phyloP scores from a whole-genome alignment of 2,113 vertebrate species.

The Oryzias curvinotus region DNA sequence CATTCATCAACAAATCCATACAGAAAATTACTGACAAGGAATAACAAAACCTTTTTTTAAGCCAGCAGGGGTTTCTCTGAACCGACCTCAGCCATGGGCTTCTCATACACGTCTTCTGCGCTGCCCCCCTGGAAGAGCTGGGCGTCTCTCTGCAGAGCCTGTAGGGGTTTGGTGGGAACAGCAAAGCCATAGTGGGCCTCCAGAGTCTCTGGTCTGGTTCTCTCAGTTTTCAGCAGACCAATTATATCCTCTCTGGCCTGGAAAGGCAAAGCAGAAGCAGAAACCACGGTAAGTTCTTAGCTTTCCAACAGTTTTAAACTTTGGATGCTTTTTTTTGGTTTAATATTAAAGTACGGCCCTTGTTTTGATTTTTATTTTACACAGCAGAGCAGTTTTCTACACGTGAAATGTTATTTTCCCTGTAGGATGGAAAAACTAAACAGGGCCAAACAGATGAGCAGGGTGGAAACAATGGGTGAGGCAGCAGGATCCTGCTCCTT shows the following conservation, averaged over 20 bases:
- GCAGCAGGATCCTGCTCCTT: too few relatives aligned
- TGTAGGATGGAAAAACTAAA: too few relatives aligned
- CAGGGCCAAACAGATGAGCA: too few relatives aligned
- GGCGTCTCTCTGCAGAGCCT: slow-evolving; percentile 89
- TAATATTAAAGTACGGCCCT: too few relatives aligned
- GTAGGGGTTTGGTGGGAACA: slow-evolving; percentile 81
- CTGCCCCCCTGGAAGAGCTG: slow-evolving; percentile 71
- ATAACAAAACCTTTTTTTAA: not conserved
- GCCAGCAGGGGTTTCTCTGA: not conserved
- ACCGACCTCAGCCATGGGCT: slow-evolving; percentile 91
- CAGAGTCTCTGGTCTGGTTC: slow-evolving; percentile 83
- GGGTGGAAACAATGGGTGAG: too few relatives aligned
- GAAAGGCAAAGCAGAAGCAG: slow-evolving; percentile 13
- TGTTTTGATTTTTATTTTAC: too few relatives aligned
- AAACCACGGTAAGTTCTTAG: not conserved
- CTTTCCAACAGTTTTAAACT: too few relatives aligned
- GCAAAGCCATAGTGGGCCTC: slow-evolving; percentile 92
- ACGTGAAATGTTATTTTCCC: too few relatives aligned
- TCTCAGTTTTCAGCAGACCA: slow-evolving; percentile 87
- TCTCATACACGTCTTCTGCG: slow-evolving; percentile 89
- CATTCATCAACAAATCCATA: too few relatives aligned
- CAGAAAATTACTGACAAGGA: too few relatives aligned
- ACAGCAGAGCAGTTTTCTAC: too few relatives aligned
- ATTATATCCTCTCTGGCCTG: slow-evolving; percentile 97
- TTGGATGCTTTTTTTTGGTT: too few relatives aligned